phyloP scores from a whole-genome alignment of 53 echinoderm and acorn worm genomes.

The Apostichopus leukothele region DNA sequence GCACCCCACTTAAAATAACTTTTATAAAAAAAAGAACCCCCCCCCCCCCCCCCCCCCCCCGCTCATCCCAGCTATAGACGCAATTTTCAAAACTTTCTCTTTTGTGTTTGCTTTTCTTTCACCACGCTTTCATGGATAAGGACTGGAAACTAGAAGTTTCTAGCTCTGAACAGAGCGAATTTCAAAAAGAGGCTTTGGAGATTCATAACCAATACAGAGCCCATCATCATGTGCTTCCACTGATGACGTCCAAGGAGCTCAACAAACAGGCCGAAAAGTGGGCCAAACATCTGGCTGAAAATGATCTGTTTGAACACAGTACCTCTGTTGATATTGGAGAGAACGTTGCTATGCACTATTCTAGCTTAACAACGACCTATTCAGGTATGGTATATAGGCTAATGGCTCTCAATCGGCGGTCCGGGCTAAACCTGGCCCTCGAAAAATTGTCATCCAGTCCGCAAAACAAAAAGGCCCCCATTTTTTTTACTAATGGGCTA shows the following conservation, averaged over 20 bases:
- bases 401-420: too few relatives aligned
- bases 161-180: conserved; percentile 60
- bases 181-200: conserved; percentile 69
- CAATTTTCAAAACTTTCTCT: too few relatives aligned
- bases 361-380: conserved; percentile 82
- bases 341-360: conserved; percentile 90
- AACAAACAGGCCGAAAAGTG: conserved; percentile 78
- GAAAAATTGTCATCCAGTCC: too few relatives aligned
- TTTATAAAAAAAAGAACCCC: too few relatives aligned
- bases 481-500: neutral
- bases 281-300: conserved; percentile 84
- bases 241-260: conserved; percentile 66
- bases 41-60: too few relatives aligned
- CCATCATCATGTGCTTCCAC: conserved; percentile 62
- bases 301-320: conserved; percentile 85
- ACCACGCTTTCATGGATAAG: too few relatives aligned
- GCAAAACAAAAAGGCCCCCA: too few relatives aligned
- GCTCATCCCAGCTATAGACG: too few relatives aligned
- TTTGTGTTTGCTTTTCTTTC: too few relatives aligned
- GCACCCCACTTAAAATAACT: too few relatives aligned
- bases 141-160: conserved; percentile 53
- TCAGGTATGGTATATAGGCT: conserved; percentile 58
- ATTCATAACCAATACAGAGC: conserved; percentile 73
- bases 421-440: too few relatives aligned
- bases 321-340: conserved; percentile 69